These are phyloP conservation scores for Clepsis dumicolana DNA, from an alignment of 2,888 invertebrate species.

Conservation along the genomic window DNA sequence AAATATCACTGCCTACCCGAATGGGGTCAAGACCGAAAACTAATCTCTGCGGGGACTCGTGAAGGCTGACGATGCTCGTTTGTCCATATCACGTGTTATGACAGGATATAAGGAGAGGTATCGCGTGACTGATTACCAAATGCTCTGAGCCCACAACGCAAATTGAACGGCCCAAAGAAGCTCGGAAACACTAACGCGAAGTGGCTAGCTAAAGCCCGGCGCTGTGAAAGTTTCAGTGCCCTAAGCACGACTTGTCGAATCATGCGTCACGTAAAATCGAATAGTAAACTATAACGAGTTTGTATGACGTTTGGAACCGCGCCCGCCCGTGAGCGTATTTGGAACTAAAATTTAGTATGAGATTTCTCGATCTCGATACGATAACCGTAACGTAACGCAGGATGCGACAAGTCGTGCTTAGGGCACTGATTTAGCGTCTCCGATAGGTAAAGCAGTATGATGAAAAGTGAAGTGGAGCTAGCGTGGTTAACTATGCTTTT, in stretches of 20 bases:
- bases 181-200: conserved; percentile 25
- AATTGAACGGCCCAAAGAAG: conserved; percentile 17
- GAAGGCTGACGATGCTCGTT: conserved; percentile 49
- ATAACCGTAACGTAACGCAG: too few relatives aligned
- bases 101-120: conserved; percentile 61
- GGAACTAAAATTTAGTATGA: too few relatives aligned
- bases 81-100: conserved; percentile 57
- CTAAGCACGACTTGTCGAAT: too few relatives aligned
- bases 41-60: conserved; percentile 55
- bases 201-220: conserved; percentile 9
- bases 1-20: conserved; percentile 55
- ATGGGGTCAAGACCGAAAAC: conserved; percentile 60
- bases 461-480: not conserved
- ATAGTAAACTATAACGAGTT: too few relatives aligned
- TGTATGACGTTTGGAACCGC: too few relatives aligned
- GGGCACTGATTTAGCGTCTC: not conserved
- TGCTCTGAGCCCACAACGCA: conserved; percentile 56
- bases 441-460: not conserved
- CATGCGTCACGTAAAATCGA: too few relatives aligned
- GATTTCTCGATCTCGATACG: too few relatives aligned
- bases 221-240: not conserved
- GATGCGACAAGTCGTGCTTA: too few relatives aligned
- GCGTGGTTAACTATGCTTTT: not conserved
- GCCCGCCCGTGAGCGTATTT: too few relatives aligned
- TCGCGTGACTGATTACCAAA: conserved; percentile 73